A percentile compares a stretch with the other conserved stretches of the same genome.
Evolutionary conservation across 2,888 invertebrate genomes (phyloP).

Genomic region (Lasioglossum calceatum): DNA sequence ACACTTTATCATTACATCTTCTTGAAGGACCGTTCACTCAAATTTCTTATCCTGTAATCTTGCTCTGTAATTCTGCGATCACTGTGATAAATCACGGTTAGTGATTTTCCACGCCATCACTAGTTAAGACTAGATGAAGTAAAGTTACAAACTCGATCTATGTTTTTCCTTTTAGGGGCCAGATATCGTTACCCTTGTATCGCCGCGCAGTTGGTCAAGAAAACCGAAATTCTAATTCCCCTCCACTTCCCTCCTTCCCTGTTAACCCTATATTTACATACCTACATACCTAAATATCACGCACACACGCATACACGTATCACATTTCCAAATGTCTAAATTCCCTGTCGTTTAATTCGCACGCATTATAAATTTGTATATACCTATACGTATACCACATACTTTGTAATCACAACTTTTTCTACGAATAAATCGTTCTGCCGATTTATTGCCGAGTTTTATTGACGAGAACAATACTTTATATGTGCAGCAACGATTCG

Average conservation of each 20-base stretch:
- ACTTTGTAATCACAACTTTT: constrained; percentile 69
- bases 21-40: too few species aligned
- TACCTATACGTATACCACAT: constrained; percentile 30
- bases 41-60: background rate
- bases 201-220: constrained; percentile 81
- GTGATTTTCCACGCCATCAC: too few species aligned
- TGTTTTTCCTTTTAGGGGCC: constrained; percentile 79
- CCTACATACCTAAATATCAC: background rate
- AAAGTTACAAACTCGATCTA: constrained; percentile 48
- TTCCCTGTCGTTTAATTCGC: constrained; percentile 31
- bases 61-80: too few species aligned
- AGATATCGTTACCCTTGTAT: constrained; percentile 80
- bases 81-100: too few species aligned
- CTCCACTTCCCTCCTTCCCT: constrained; percentile 14
- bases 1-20: too few species aligned
- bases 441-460: constrained; percentile 70
- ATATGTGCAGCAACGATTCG: constrained; percentile 82
- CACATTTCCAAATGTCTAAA: constrained; percentile 24
- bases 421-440: constrained; percentile 72
- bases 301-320: background rate
- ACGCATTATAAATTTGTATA: constrained; percentile 48
- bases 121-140: constrained; percentile 14
- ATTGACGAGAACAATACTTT: constrained; percentile 75
- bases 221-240: constrained; percentile 76
- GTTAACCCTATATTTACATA: constrained; percentile 18